These are phyloP conservation scores for Bubo bubo DNA, from an alignment of 2,113 vertebrate genomes.

Conservation along the genomic window DNA sequence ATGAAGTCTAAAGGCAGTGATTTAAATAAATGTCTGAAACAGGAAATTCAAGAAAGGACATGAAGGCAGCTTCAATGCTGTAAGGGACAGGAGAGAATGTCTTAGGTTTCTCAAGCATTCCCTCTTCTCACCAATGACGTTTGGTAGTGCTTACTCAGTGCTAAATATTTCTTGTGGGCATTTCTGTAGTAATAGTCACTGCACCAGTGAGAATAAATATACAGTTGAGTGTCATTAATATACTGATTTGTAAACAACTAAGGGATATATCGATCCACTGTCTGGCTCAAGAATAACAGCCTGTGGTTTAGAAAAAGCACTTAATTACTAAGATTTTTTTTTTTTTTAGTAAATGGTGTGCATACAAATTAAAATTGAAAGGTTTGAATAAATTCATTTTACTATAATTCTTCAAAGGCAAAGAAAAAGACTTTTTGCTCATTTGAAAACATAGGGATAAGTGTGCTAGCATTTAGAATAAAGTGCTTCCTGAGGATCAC, in stretches of 20 bases:
- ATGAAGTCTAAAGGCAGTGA: fast-evolving
- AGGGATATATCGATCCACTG: neutral
- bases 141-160: neutral
- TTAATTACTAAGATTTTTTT: neutral
- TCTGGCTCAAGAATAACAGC: neutral
- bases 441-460: neutral
- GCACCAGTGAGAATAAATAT: neutral
- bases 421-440: neutral
- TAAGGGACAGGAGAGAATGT: neutral
- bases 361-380: neutral
- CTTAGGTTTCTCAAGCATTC: neutral
- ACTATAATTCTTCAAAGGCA: neutral
- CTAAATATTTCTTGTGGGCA: neutral
- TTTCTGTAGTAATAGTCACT: neutral
- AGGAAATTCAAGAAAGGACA: neutral
- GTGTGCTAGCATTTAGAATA: neutral
- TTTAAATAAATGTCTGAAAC: neutral
- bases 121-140: neutral
- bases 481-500: neutral
- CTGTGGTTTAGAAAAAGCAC: neutral
- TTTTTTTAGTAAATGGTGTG: neutral
- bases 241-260: neutral
- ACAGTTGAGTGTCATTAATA: neutral
- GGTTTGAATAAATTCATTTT: neutral
- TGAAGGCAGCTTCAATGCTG: neutral